A percentile compares a stretch with the other conserved stretches of the same genome.
Evolutionary conservation across 2,113 vertebrate genomes (phyloP).

Genomic region (Sphyrna mokarran): DNA sequence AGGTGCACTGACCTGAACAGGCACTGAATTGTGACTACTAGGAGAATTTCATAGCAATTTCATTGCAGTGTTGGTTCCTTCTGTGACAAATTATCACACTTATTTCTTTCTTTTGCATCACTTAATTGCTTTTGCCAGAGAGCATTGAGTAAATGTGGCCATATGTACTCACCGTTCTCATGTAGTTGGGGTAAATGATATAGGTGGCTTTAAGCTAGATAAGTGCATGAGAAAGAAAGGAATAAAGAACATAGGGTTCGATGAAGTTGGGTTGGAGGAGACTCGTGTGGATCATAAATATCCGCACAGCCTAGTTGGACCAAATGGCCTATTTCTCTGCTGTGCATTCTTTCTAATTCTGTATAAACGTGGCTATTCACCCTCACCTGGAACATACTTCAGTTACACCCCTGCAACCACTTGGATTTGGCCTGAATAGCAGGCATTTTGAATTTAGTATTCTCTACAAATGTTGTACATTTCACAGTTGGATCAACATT

Average conservation of each 20-base stretch:
- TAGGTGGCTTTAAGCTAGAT: not conserved
- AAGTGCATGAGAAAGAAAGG: not conserved
- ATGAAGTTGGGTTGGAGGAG: not conserved
- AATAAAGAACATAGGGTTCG: not conserved
- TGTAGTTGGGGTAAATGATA: not conserved
- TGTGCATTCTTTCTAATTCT: not conserved
- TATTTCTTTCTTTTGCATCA: not conserved
- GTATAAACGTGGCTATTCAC: not conserved
- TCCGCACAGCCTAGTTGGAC: not conserved
- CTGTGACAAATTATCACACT: not conserved
- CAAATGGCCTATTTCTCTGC: not conserved
- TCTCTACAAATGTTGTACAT: not conserved
- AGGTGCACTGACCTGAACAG: no score
- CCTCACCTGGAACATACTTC: not conserved
- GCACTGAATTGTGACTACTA: no score
- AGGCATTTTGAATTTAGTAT: not conserved
- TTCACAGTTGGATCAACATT: slow-evolving; percentile 28
- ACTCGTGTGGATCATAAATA: not conserved
- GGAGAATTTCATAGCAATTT: no score
- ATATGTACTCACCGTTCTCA: no score
- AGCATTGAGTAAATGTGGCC: not conserved
- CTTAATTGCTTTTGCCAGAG: not conserved
- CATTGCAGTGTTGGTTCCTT: not conserved
- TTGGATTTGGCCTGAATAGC: not conserved
- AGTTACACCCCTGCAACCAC: not conserved